These are phyloP conservation scores for Drosophila virilis DNA, from an alignment of 1,140 invertebrate genomes.

Conservation along the genomic window DNA sequence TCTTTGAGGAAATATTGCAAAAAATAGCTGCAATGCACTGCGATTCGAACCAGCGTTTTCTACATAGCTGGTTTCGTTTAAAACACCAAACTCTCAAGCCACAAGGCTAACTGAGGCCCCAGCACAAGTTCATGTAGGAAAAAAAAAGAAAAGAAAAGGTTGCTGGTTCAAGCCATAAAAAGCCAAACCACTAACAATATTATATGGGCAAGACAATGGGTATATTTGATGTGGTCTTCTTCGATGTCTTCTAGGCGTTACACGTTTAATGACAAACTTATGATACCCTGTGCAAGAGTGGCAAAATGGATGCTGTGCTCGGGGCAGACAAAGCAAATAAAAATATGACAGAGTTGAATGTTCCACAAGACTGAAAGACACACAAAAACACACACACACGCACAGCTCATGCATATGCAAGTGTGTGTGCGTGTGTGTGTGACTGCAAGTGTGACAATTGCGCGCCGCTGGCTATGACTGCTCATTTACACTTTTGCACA, in stretches of 20 bases:
- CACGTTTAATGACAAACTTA: background rate
- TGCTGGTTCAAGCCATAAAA: too few relatives aligned
- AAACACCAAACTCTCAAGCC: too few relatives aligned
- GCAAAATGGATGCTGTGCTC: background rate
- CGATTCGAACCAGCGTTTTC: too few relatives aligned
- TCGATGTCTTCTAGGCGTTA: too few relatives aligned
- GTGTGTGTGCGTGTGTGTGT: conserved; percentile 8
- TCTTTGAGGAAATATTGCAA: too few relatives aligned
- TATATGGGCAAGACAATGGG: too few relatives aligned
- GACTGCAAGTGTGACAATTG: conserved; percentile 60
- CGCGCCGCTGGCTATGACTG: conserved; percentile 71
- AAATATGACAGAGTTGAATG: conserved; percentile 62
- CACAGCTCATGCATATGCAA: conserved; percentile 55
- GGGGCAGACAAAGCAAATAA: conserved; percentile 55
- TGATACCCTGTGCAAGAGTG: background rate
- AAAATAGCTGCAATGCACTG: too few relatives aligned
- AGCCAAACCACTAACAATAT: too few relatives aligned
- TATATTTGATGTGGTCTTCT: too few relatives aligned
- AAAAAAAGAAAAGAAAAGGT: background rate
- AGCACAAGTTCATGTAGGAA: background rate
- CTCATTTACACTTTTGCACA: conserved; percentile 77
- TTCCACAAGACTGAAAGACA: conserved; percentile 1
- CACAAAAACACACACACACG: background rate
- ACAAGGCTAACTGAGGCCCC: too few relatives aligned
- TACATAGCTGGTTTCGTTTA: too few relatives aligned